These are phyloP conservation scores for Pseudachorutes palmiensis DNA, from an alignment of 1,140 invertebrate species.

Conservation along the genomic window DNA sequence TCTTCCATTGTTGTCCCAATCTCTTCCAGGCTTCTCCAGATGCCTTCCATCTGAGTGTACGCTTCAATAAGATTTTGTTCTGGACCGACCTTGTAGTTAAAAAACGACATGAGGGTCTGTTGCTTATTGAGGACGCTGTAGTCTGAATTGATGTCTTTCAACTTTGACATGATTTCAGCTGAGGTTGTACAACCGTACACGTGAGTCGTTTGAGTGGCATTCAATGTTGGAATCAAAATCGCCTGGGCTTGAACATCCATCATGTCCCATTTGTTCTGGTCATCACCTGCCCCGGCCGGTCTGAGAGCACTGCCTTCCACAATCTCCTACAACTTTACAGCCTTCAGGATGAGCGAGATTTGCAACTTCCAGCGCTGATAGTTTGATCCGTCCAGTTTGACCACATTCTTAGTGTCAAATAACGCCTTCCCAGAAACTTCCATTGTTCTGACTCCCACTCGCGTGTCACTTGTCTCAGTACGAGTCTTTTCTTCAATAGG, in stretches of 20 bases:
- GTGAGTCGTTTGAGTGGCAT: background rate
- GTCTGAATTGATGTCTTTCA: background rate
- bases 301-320: background rate
- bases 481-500: background rate
- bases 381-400: background rate
- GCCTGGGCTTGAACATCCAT: background rate
- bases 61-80: background rate
- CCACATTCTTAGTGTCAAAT: background rate
- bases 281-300: background rate
- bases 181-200: background rate
- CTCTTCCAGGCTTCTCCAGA: background rate
- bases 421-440: background rate
- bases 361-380: background rate
- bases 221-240: background rate
- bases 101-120: background rate
- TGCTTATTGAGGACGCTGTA: background rate
- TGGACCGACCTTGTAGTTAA: background rate
- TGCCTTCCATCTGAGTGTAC: background rate
- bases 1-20: background rate
- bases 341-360: background rate
- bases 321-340: background rate
- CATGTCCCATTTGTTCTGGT: background rate
- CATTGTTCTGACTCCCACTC: background rate
- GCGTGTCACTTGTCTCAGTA: background rate
- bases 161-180: background rate